These are phyloP conservation scores for Cryptoprocta ferox DNA, from an alignment of 2,797 vertebrate species.

Conservation along the genomic window DNA sequence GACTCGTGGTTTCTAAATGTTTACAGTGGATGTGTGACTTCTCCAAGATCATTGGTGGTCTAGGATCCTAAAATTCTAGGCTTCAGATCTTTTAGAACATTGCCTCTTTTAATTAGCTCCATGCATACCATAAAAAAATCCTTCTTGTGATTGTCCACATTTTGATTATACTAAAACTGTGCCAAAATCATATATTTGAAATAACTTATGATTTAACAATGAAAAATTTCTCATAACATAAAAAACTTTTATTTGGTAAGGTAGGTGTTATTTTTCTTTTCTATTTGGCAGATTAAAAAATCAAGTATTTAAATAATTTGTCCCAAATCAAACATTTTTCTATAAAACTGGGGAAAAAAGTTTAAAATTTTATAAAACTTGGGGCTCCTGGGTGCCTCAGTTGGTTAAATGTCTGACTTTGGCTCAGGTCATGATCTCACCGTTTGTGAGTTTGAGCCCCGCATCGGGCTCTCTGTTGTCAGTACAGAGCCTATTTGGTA, in stretches of 20 bases:
- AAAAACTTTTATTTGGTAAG: slow-evolving; percentile 1
- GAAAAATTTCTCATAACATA: neutral
- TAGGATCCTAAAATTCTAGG: neutral
- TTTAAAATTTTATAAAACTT: neutral
- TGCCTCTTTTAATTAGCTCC: neutral
- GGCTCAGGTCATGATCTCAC: too few species aligned
- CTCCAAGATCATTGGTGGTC: neutral
- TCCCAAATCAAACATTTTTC: slow-evolving; percentile 10
- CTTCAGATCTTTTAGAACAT: neutral
- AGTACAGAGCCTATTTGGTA: too few species aligned
- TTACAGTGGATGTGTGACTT: neutral
- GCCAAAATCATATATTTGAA: slow-evolving; percentile 12
- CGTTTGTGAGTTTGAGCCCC: too few species aligned
- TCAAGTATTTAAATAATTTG: slow-evolving; percentile 33
- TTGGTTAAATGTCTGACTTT: too few species aligned
- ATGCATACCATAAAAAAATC: neutral
- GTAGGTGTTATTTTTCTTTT: neutral
- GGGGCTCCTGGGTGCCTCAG: too few species aligned
- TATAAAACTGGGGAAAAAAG: neutral
- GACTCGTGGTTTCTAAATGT: neutral
- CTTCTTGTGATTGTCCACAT: neutral
- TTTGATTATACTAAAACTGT: neutral
- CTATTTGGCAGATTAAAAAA: neutral
- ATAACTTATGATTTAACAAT: neutral
- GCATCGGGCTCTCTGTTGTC: too few species aligned